Percentiles rank a stretch among this genome's conserved stretches.
phyloP scores from a whole-genome alignment of 35 echinoderm and acorn worm genomes.

The Heliocidaris erythrogramma region DNA sequence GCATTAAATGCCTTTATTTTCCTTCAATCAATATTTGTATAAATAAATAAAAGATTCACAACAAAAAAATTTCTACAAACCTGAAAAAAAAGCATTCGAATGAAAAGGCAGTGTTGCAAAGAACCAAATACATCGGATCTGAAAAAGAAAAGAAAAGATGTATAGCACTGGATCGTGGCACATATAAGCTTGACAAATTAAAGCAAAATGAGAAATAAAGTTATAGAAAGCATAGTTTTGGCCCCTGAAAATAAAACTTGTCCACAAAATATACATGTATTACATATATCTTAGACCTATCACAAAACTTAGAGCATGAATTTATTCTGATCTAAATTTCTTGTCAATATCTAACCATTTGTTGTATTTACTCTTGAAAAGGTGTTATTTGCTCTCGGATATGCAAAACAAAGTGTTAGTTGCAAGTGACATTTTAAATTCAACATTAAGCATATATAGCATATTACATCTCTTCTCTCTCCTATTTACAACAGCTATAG shows the following conservation, averaged over 20 bases:
- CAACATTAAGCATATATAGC: background rate
- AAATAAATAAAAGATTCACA: conserved; percentile 48
- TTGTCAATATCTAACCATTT: no score
- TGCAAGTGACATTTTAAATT: background rate
- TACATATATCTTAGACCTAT: background rate
- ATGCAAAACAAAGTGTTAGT: background rate
- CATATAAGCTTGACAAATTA: background rate
- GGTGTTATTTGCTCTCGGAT: background rate
- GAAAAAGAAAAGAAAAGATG: background rate
- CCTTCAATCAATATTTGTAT: conserved; percentile 25
- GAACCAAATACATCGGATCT: background rate
- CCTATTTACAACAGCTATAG: background rate
- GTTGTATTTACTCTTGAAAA: background rate
- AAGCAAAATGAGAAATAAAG: background rate
- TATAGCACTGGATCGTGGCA: background rate
- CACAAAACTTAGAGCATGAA: background rate
- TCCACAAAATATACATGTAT: conserved; percentile 6
- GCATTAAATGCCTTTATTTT: conserved; percentile 45
- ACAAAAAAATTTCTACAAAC: conserved; percentile 30
- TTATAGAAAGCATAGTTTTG: background rate
- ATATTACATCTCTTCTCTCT: background rate
- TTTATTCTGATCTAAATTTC: background rate
- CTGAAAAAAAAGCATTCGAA: conserved; percentile 9
- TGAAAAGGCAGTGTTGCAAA: background rate
- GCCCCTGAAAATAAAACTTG: background rate